Percentiles rank a stretch among this genome's conserved stretches.
phyloP scores from a whole-genome alignment of 2,888 invertebrate species.

The Drosophila borealis region DNA sequence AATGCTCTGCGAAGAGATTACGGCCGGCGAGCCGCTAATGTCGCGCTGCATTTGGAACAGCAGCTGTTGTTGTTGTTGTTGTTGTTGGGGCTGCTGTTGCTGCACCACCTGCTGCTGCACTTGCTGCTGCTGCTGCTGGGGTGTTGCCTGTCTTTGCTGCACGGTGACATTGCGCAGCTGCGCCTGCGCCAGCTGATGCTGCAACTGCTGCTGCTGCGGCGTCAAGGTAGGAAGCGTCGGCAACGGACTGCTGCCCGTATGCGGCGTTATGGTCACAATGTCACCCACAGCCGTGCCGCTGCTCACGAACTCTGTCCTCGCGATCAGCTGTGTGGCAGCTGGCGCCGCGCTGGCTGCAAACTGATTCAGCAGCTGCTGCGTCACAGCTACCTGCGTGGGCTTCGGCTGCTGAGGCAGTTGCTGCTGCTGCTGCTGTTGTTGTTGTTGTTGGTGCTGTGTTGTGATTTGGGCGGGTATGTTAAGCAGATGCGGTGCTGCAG shows the following conservation, averaged over 20 bases:
- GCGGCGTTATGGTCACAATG: slow-evolving; percentile 67
- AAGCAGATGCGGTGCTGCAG: slow-evolving; percentile 45
- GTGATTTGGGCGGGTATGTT: slow-evolving; percentile 70
- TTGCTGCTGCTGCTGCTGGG: slow-evolving; percentile 61
- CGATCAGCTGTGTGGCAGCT: slow-evolving; percentile 60
- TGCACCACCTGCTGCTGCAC: slow-evolving; percentile 52
- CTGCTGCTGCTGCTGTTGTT: slow-evolving; percentile 29
- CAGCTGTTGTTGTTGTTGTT: slow-evolving; percentile 66
- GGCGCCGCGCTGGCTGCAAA: slow-evolving; percentile 43
- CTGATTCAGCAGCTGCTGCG: slow-evolving; percentile 59
- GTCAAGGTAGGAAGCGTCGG: slow-evolving; percentile 64
- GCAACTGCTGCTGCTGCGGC: slow-evolving; percentile 74
- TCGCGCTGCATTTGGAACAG: slow-evolving; percentile 82
- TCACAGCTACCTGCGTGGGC: slow-evolving; percentile 38
- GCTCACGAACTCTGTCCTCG: slow-evolving; percentile 56
- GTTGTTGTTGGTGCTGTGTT: slow-evolving; percentile 51
- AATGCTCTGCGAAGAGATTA: slow-evolving; percentile 50
- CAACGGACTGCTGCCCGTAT: slow-evolving; percentile 64
- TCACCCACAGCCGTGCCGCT: slow-evolving; percentile 64
- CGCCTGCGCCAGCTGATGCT: slow-evolving; percentile 70
- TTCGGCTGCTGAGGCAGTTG: slow-evolving; percentile 41
- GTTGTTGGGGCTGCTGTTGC: slow-evolving; percentile 63
- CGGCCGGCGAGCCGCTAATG: slow-evolving; percentile 60
- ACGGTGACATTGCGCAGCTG: slow-evolving; percentile 80
- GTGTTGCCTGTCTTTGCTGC: slow-evolving; percentile 70